Conservation (phyloP, 1,140 invertebrate species). For the Rhagoletis zephyria region DNA sequence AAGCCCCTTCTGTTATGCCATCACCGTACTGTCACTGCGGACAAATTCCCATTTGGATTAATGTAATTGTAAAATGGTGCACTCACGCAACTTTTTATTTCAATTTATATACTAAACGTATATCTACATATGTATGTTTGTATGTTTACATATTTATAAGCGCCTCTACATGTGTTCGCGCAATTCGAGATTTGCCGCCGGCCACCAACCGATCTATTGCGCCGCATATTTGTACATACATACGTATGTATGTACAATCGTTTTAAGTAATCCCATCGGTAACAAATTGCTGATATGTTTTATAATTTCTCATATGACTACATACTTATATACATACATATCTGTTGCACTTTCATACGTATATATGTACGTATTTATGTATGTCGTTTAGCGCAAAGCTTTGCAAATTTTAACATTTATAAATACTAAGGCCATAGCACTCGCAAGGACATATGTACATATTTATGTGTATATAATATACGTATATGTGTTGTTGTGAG, state of each 20-base stretch:
- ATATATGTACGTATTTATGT: too few species aligned
- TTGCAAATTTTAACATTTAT: too few species aligned
- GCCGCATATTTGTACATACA: neutral
- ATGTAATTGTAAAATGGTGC: conserved; percentile 7
- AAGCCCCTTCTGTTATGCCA: neutral
- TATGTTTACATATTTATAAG: neutral
- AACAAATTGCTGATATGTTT: conserved; percentile 6
- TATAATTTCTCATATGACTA: neutral
- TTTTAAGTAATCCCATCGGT: neutral
- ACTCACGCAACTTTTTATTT: neutral
- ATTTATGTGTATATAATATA: too few species aligned
- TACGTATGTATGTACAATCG: too few species aligned
- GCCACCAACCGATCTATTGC: neutral
- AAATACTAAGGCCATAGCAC: too few species aligned
- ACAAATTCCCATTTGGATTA: conserved; percentile 16
- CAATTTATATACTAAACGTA: neutral
- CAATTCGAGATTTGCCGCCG: neutral
- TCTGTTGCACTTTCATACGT: too few species aligned
- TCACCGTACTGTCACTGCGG: neutral
- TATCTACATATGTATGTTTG: neutral
- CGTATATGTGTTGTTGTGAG: neutral
- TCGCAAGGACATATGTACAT: too few species aligned
- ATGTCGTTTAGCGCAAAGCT: too few species aligned
- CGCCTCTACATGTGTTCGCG: too few species aligned
- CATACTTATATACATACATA: neutral